Evolutionary conservation across 2,888 invertebrate genomes (phyloP).

Genomic region (Cheilosia pagana): DNA sequence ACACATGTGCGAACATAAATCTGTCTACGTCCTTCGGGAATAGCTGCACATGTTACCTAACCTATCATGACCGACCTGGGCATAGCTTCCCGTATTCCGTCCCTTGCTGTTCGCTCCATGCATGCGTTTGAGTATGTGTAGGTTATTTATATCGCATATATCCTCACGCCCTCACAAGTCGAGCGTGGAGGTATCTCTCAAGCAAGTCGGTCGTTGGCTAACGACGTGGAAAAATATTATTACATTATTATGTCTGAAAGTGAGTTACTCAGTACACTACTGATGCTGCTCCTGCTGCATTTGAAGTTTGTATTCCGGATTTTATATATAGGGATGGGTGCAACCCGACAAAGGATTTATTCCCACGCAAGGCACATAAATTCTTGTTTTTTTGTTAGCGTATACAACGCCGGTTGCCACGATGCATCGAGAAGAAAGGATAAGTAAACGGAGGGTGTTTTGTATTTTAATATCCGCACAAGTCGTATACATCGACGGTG

Average conservation of each 20-base stretch:
- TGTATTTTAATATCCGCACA: constrained; percentile 21
- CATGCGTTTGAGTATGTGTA: background rate
- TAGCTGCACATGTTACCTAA: constrained; percentile 67
- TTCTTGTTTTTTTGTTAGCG: constrained; percentile 50
- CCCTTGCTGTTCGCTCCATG: background rate
- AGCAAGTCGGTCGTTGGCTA: constrained; percentile 32
- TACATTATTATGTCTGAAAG: constrained; percentile 71
- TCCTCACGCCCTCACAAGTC: constrained; percentile 24
- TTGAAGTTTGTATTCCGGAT: constrained; percentile 49
- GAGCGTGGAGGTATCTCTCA: constrained; percentile 1
- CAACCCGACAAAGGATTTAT: constrained; percentile 58
- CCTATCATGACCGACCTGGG: constrained; percentile 61
- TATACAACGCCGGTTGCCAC: constrained; percentile 4
- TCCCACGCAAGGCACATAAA: constrained; percentile 63
- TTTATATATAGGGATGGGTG: constrained; percentile 11
- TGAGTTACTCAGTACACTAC: constrained; percentile 59
- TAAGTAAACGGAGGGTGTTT: constrained; percentile 14
- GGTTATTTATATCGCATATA: constrained; percentile 60
- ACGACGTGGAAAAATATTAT: constrained; percentile 73
- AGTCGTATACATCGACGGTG: background rate
- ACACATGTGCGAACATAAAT: constrained; percentile 70
- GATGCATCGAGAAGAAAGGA: constrained; percentile 18
- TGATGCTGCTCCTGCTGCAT: constrained; percentile 40
- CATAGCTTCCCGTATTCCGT: constrained; percentile 24
- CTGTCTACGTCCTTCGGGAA: constrained; percentile 72